Conservation (phyloP, 1,140 invertebrate genomes). For the Triops cancriformis region DNA sequence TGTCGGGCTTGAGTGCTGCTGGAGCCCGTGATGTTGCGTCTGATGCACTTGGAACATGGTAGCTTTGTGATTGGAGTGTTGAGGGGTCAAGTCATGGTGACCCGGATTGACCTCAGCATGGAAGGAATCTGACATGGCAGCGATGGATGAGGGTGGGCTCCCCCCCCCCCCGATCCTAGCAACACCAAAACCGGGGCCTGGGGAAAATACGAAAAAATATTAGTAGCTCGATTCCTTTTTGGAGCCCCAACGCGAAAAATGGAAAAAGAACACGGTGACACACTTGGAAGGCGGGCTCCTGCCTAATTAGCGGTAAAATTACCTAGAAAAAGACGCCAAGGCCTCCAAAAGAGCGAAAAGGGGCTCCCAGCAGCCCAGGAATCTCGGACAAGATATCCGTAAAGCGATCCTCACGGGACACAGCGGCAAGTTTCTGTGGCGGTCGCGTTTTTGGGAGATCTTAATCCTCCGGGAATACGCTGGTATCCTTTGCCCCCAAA, state of each 20-base stretch:
- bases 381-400: neutral
- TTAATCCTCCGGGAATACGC: neutral
- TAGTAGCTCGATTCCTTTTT: neutral
- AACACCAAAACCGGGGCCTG: neutral
- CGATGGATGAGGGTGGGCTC: neutral
- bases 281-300: neutral
- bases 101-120: slow-evolving; percentile 3
- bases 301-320: slow-evolving; percentile 14
- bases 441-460: neutral
- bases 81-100: neutral
- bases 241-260: neutral
- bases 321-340: slow-evolving; percentile 13
- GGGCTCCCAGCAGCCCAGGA: neutral
- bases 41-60: slow-evolving; percentile 13
- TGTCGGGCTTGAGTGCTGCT: neutral
- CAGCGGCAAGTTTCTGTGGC: neutral
- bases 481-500: neutral
- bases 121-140: slow-evolving; percentile 5
- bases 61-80: neutral
- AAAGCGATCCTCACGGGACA: neutral
- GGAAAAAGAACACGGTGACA: neutral
- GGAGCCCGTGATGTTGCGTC: slow-evolving; percentile 7
- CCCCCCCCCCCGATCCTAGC: neutral
- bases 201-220: neutral
- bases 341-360: neutral